Evolutionary conservation across 2,113 vertebrate genomes (phyloP).

Genomic region (Microcebus lehilahytsara): DNA sequence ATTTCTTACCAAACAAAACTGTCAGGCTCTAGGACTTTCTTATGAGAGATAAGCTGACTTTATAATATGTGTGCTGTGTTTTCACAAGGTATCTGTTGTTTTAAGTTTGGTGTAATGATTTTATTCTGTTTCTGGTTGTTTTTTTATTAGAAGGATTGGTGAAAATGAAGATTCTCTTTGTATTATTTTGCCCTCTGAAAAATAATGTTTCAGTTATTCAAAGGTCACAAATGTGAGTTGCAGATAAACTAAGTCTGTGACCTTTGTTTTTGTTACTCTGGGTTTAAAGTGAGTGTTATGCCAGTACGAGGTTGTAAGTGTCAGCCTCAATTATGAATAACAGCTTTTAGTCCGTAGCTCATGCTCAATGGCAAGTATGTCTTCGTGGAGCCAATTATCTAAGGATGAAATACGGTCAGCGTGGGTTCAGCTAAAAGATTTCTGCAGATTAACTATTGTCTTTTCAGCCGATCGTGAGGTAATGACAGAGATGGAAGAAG

Average conservation of each 20-base stretch:
- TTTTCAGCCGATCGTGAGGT: background rate
- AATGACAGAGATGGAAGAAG: background rate
- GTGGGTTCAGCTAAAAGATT: constrained; percentile 42
- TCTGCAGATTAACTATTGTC: constrained; percentile 24
- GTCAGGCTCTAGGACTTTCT: constrained; percentile 64
- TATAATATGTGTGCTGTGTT: background rate
- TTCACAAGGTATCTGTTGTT: constrained; percentile 19
- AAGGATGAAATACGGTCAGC: background rate
- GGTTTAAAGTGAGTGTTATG: background rate
- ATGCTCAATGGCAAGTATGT: background rate
- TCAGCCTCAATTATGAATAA: constrained; percentile 46
- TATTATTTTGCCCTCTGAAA: constrained; percentile 59
- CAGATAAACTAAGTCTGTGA: background rate
- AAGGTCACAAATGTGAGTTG: constrained; percentile 43
- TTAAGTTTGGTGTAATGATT: constrained; percentile 47
- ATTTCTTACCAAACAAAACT: constrained; percentile 62
- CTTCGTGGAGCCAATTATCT: constrained; percentile 39
- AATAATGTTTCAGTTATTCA: constrained; percentile 26
- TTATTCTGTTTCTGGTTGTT: constrained; percentile 13
- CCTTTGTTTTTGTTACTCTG: background rate
- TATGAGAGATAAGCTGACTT: constrained; percentile 16
- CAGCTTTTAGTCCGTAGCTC: constrained; percentile 1
- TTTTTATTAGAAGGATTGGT: constrained; percentile 33
- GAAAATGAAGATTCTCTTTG: background rate
- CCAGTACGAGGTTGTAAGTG: constrained; percentile 10